A percentile compares a stretch with the other conserved stretches of the same genome.
Evolutionary conservation across 2,888 invertebrate species (phyloP).

Genomic region (Drosophila limbata): DNA sequence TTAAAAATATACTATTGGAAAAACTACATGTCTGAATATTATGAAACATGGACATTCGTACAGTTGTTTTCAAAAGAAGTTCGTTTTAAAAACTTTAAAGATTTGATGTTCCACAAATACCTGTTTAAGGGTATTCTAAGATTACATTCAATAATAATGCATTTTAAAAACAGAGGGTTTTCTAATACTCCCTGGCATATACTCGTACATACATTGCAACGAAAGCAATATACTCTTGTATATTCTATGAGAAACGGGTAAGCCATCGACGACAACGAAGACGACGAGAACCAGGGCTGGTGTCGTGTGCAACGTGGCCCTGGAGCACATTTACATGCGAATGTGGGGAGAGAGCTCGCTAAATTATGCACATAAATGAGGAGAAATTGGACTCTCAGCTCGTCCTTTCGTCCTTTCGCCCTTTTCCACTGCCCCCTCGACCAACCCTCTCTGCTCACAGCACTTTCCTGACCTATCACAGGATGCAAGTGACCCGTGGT

Average conservation of each 20-base stretch:
- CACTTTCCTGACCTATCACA: neutral
- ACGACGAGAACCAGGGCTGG: neutral
- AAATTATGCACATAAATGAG: slow-evolving; percentile 57
- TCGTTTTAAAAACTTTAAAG: too few species aligned
- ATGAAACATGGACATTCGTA: too few species aligned
- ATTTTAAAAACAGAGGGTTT: too few species aligned
- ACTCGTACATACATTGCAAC: neutral
- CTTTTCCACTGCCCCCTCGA: neutral
- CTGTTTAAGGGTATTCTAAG: too few species aligned
- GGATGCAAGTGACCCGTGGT: slow-evolving; percentile 8
- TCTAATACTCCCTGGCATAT: neutral
- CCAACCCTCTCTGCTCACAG: neutral
- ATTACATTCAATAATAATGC: too few species aligned
- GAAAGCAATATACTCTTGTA: neutral
- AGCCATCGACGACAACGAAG: neutral
- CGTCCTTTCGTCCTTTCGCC: neutral
- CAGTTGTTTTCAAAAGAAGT: too few species aligned
- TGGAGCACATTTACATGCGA: slow-evolving; percentile 53
- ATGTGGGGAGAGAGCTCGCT: slow-evolving; percentile 36
- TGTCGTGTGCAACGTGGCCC: slow-evolving; percentile 19
- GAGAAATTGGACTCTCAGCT: slow-evolving; percentile 12
- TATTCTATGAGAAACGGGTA: neutral
- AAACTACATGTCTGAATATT: too few species aligned
- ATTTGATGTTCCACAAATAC: too few species aligned
- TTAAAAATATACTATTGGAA: too few species aligned